Evolutionary conservation across 2,888 invertebrate species (phyloP).

Genomic region (Linnaemya tessellans): DNA sequence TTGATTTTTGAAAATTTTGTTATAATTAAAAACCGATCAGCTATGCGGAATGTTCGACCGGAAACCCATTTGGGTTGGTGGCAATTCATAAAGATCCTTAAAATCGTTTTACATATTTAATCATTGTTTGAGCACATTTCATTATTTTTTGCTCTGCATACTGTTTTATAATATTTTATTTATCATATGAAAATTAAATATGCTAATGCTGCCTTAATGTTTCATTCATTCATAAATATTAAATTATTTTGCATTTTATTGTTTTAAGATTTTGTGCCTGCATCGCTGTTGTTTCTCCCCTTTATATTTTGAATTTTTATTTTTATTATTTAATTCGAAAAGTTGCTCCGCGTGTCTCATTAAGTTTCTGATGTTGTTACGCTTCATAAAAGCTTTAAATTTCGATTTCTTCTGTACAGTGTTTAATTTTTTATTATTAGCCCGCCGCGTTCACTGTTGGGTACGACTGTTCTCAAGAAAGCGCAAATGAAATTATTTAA

Average conservation of each 20-base stretch:
- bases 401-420: background rate
- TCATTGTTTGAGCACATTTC: too few species aligned
- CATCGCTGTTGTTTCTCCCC: background rate
- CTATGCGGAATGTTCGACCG: too few species aligned
- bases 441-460: too few species aligned
- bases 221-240: slow-evolving; percentile 23
- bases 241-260: slow-evolving; percentile 57
- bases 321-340: background rate
- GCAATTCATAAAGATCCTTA: too few species aligned
- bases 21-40: too few species aligned
- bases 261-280: slow-evolving; percentile 26
- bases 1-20: too few species aligned
- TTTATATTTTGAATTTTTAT: slow-evolving; percentile 3
- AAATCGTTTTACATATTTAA: too few species aligned
- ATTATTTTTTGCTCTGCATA: background rate
- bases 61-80: too few species aligned
- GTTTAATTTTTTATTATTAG: background rate
- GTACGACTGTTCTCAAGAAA: too few species aligned
- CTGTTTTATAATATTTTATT: background rate
- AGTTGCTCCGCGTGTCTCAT: slow-evolving; percentile 36
- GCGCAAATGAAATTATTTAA: too few species aligned
- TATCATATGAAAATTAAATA: slow-evolving; percentile 44
- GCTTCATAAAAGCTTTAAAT: slow-evolving; percentile 38
- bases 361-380: slow-evolving; percentile 36
- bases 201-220: slow-evolving; percentile 34